These are phyloP conservation scores for Odontocolon sp. DNA, from an alignment of 2,888 invertebrate species.

Conservation along the genomic window DNA sequence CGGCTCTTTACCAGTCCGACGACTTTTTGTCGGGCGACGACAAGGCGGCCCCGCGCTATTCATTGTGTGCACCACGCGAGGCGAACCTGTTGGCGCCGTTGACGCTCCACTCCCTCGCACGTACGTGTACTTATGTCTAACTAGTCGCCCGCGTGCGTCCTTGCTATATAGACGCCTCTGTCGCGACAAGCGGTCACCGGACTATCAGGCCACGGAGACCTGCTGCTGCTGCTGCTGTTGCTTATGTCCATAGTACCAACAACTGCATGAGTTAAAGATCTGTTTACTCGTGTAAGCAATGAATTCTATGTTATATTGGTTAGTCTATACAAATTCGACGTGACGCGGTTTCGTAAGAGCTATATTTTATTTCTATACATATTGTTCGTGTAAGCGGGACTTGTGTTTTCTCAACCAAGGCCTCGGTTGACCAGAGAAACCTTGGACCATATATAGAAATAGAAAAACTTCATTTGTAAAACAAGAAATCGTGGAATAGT, in stretches of 20 bases:
- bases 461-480: too few species aligned
- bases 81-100: conserved; percentile 69
- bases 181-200: conserved; percentile 39
- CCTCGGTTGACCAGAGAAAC: too few species aligned
- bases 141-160: conserved; percentile 45
- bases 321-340: neutral
- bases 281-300: neutral
- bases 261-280: conserved; percentile 10
- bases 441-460: too few species aligned
- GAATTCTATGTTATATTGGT: conserved; percentile 1
- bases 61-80: conserved; percentile 66
- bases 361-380: neutral
- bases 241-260: conserved; percentile 13
- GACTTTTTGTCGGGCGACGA: conserved; percentile 67
- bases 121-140: conserved; percentile 45
- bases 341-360: neutral
- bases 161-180: conserved; percentile 35
- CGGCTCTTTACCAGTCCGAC: conserved; percentile 64
- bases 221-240: neutral
- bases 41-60: conserved; percentile 61
- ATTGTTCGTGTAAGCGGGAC: too few species aligned
- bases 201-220: conserved; percentile 37
- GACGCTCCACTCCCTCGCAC: conserved; percentile 42
- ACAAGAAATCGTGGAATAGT: too few species aligned
- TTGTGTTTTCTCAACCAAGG: neutral